Evolutionary conservation across 2,888 invertebrate genomes (phyloP), one percentile per base, ranked within the genome.

Genomic region (Eledona agricola): DNA sequence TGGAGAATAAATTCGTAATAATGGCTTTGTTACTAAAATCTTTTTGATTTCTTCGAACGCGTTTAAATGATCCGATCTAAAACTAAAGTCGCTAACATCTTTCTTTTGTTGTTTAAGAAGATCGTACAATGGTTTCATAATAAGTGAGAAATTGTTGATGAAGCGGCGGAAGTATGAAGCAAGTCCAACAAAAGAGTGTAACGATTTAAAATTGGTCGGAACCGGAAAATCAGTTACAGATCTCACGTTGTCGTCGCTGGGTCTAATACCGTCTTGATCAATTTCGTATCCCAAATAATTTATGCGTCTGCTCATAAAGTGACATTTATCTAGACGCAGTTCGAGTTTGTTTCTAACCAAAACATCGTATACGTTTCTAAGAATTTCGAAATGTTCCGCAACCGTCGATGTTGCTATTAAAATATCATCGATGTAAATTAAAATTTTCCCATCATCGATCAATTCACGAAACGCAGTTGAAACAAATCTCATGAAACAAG

Each of bases 1-100:
- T 3, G 65, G 66, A 9, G 43, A 37, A 54, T 59, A 66, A 20
- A 65, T 55, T 42, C 61, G 55, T 15, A 61, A 47, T 10, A 61
- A 38, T 45, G 64, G 59, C 3, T 11, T 1, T 2, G 25, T 10
- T 2, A 17, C 2, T 11, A 26, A 6, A 9, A n/a, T 4, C 1
- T 4, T 10, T 26, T 40, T 22, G 4, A 40, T 19, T 71, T 5
- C 35, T 28, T 1, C 16, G 28, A 34, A 62, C n/a, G n/a, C n/a
- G n/a, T n/a, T n/a, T n/a, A n/a, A n/a, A n/a, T n/a, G n/a, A n/a
- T n/a, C n/a, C n/a, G n/a, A n/a, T n/a, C n/a, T n/a, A n/a, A n/a
- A n/a, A n/a, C n/a, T n/a, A n/a, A n/a, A n/a, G n/a, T n/a, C n/a
- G n/a, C n/a, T n/a, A n/a, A n/a, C n/a, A n/a, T n/a, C n/a, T n/a